Evolutionary conservation across 2,113 vertebrate genomes (phyloP).

Genomic region (Archocentrus centrarchus): DNA sequence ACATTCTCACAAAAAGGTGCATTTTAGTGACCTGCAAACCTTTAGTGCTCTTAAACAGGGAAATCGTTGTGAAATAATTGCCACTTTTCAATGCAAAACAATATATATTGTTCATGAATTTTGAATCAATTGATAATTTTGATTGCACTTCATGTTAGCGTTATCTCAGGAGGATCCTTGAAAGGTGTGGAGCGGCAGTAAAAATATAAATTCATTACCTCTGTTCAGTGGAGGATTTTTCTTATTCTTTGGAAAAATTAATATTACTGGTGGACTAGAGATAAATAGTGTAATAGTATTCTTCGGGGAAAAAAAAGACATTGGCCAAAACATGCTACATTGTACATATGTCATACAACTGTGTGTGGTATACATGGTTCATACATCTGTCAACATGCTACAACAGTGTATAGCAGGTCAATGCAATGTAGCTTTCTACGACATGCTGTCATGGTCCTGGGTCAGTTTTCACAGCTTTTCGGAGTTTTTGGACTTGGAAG

Average conservation of each 20-base stretch:
- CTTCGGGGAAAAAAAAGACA: neutral
- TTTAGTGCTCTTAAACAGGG: neutral
- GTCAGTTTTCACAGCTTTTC: no score
- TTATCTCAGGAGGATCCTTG: conserved; percentile 35
- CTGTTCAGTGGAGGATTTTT: conserved; percentile 12
- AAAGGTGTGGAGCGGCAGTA: conserved; percentile 28
- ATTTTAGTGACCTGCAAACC: neutral
- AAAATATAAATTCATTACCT: conserved; percentile 40
- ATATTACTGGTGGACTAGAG: neutral
- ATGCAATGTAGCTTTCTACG: conserved; percentile 74
- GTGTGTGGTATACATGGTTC: neutral
- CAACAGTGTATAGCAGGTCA: conserved; percentile 62
- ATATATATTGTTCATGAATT: neutral
- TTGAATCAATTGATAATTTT: conserved; percentile 24
- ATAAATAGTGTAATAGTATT: neutral
- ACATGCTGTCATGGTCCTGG: conserved; percentile 61
- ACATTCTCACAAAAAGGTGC: neutral
- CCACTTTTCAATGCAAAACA: neutral
- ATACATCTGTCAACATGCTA: conserved; percentile 64
- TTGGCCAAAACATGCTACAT: neutral
- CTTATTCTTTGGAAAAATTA: neutral
- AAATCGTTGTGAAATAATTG: neutral
- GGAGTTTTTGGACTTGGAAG: no score
- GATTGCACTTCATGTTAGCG: conserved; percentile 18
- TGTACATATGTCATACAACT: neutral